These are phyloP conservation scores for Ornithorhynchus anatinus DNA, from an alignment of 2,113 vertebrate genomes.

Conservation along the genomic window DNA sequence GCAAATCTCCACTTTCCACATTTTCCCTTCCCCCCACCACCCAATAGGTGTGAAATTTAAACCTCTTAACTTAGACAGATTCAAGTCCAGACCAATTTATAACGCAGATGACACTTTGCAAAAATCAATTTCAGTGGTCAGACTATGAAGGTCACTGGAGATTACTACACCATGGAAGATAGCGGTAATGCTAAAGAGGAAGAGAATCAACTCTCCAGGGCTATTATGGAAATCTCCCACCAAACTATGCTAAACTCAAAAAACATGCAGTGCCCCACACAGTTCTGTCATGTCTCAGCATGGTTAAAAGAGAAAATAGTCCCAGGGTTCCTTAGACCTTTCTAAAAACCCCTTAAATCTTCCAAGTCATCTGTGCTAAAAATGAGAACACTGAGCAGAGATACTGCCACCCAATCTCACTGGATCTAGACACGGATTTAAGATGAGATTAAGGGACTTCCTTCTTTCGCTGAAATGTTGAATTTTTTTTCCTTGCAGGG, in stretches of 20 bases:
- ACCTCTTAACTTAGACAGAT: conserved; percentile 54
- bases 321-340: background rate
- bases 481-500: no score
- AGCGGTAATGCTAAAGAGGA: conserved; percentile 26
- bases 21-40: conserved; percentile 22
- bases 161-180: conserved; percentile 47
- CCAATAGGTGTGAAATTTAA: conserved; percentile 57
- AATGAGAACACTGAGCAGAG: conserved; percentile 8
- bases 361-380: background rate
- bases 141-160: conserved; percentile 56
- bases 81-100: conserved; percentile 59
- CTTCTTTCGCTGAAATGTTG: no score
- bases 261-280: conserved; percentile 30
- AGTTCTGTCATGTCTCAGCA: conserved; percentile 15
- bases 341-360: background rate
- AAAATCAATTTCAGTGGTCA: conserved; percentile 61
- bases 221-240: conserved; percentile 34
- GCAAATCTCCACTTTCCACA: conserved; percentile 26
- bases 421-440: conserved; percentile 7
- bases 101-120: conserved; percentile 53
- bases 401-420: background rate
- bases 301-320: background rate
- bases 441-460: background rate
- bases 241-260: conserved; percentile 29
- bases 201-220: conserved; percentile 33